A percentile compares a stretch with the other conserved stretches of the same genome.
Evolutionary conservation across 2,888 invertebrate genomes (phyloP).

Genomic region (Oscheius sp.): DNA sequence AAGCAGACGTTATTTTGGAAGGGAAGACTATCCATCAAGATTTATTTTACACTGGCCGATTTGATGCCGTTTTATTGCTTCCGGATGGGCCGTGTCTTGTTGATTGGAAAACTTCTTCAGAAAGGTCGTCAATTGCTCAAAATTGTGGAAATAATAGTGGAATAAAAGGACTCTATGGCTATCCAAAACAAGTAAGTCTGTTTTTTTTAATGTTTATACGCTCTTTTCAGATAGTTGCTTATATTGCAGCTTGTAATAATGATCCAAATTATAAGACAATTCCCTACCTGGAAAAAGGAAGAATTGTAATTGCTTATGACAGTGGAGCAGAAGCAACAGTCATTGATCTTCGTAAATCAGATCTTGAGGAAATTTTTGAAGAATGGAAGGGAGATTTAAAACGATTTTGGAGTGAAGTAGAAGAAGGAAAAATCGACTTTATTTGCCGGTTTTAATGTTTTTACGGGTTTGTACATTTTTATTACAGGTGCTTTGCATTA

Average conservation of each 20-base stretch:
- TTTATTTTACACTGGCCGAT: constrained; percentile 1
- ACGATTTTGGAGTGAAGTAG: constrained; percentile 1
- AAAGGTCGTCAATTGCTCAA: not conserved
- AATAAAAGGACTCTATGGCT: constrained; percentile 10
- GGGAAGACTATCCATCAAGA: not conserved
- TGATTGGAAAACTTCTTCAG: constrained; percentile 10
- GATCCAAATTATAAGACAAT: not conserved
- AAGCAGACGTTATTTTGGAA: not conserved
- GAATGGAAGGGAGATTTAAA: not conserved
- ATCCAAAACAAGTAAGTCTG: constrained; percentile 2
- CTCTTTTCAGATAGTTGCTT: constrained; percentile 1
- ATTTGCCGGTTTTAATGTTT: too few species aligned
- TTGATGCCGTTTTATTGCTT: constrained; percentile 9
- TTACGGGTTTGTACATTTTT: too few species aligned
- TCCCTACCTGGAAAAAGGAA: not conserved
- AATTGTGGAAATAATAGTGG: not conserved
- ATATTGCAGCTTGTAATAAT: constrained; percentile 4
- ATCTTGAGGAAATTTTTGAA: not conserved
- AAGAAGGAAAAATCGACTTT: constrained; percentile 6
- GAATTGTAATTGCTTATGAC: not conserved
- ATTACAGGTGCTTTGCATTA: too few species aligned
- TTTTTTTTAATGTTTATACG: not conserved
- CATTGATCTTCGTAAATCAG: not conserved
- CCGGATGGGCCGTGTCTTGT: constrained; percentile 7
- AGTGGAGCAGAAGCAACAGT: constrained; percentile 9